phyloP scores from a whole-genome alignment of 2,797 vertebrate species.

The Gymnoscopelus braueri region DNA sequence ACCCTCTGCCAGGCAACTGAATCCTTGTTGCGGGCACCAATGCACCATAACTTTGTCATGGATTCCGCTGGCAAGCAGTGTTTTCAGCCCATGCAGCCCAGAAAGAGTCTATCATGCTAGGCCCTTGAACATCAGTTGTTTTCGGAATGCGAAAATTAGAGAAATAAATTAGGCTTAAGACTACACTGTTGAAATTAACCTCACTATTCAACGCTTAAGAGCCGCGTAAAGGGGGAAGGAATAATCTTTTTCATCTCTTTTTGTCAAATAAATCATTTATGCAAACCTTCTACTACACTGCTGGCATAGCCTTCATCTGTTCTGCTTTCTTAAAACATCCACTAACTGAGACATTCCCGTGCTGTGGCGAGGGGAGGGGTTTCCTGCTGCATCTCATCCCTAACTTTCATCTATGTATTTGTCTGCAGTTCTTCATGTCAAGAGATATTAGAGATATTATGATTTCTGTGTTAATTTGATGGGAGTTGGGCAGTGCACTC shows the following conservation, averaged over 20 bases:
- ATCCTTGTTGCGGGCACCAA: neutral
- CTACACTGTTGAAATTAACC: neutral
- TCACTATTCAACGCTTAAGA: conserved; percentile 5
- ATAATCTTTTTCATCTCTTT: conserved; percentile 28
- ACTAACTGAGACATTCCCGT: conserved; percentile 15
- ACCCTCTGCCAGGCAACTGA: neutral
- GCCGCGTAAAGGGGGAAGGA: conserved; percentile 4
- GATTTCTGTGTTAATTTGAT: neutral
- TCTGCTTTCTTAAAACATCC: conserved; percentile 32
- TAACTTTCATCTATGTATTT: conserved; percentile 1
- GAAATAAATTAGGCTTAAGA: neutral
- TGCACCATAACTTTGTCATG: conserved; percentile 3
- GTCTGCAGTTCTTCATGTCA: conserved; percentile 5
- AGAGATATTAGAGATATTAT: conserved; percentile 13
- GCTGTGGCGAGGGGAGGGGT: neutral
- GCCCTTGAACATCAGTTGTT: neutral
- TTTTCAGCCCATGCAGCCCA: neutral
- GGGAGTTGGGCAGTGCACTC: conserved; percentile 10
- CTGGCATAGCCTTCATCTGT: conserved; percentile 30
- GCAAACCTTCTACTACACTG: conserved; percentile 33
- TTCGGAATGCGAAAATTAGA: neutral
- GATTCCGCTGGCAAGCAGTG: conserved; percentile 1
- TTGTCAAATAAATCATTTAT: conserved; percentile 12
- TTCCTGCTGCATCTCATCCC: neutral
- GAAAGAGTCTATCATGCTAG: conserved; percentile 11